Evolutionary conservation across 2,797 vertebrate species (phyloP).

Genomic region (Sebastiscus tertius): DNA sequence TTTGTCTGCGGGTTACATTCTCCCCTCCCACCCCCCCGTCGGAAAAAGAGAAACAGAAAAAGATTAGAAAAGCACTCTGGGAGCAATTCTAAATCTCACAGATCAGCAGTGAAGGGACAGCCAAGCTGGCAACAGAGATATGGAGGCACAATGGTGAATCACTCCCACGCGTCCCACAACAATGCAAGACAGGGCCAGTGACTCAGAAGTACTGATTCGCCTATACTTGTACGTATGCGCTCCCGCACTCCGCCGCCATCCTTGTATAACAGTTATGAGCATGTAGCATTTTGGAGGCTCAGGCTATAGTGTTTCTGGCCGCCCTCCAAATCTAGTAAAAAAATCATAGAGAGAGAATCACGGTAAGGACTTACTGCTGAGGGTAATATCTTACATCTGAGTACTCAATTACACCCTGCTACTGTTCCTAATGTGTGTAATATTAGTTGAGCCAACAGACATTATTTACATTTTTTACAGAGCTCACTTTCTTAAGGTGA

Average conservation of each 20-base stretch:
- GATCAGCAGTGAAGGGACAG: conserved; percentile 75
- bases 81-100: conserved; percentile 76
- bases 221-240: conserved; percentile 26
- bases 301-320: background rate
- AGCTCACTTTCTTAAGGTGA: conserved; percentile 37
- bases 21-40: background rate
- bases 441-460: conserved; percentile 18
- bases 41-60: conserved; percentile 29
- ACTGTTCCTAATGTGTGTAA: background rate
- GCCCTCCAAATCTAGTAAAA: conserved; percentile 11
- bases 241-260: conserved; percentile 22
- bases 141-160: conserved; percentile 72
- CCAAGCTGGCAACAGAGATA: conserved; percentile 77
- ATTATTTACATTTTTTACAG: conserved; percentile 6
- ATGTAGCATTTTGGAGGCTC: background rate
- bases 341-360: background rate
- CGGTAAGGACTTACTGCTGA: background rate
- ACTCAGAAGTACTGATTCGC: conserved; percentile 63
- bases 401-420: background rate
- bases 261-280: background rate
- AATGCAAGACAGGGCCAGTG: conserved; percentile 58
- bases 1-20: conserved; percentile 64
- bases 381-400: conserved; percentile 13
- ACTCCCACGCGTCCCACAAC: conserved; percentile 67
- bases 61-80: conserved; percentile 74